Percentiles rank a stretch among this genome's conserved stretches.
Evolutionary conservation across 2,113 vertebrate species (phyloP).

Genomic region (Chlorodrepanis virens): DNA sequence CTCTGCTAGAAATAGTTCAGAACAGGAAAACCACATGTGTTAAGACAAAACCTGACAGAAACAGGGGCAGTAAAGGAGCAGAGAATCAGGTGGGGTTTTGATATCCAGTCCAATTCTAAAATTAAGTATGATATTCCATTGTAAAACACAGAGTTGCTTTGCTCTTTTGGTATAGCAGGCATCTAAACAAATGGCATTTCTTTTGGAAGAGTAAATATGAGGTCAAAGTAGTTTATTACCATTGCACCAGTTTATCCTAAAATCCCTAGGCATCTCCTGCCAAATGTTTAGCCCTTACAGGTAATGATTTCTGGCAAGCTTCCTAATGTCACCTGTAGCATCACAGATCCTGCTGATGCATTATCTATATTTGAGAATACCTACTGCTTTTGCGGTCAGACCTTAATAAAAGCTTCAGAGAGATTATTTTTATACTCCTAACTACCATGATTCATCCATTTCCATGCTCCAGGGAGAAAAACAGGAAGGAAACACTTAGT

Average conservation of each 20-base stretch:
- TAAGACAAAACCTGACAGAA: neutral
- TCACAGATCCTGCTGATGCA: neutral
- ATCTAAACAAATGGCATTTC: neutral
- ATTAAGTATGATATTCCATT: neutral
- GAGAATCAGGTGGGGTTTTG: neutral
- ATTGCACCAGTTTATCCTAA: neutral
- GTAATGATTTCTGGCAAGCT: neutral
- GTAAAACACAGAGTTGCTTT: neutral
- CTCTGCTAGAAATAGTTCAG: neutral
- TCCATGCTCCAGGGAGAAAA: neutral
- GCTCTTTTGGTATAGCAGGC: neutral
- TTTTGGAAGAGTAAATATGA: neutral
- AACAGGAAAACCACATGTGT: neutral
- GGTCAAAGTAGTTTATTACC: neutral
- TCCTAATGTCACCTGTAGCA: neutral
- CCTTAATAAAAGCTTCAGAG: neutral
- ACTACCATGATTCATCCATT: constrained; percentile 48
- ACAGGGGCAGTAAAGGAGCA: neutral
- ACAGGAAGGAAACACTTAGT: constrained; percentile 51
- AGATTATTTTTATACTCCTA: constrained; percentile 31
- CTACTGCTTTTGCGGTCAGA: neutral
- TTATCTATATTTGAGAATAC: neutral
- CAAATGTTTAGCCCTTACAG: neutral
- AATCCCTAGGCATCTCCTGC: neutral
- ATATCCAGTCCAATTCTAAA: neutral